Evolutionary conservation across 2,113 vertebrate genomes (phyloP).

Genomic region (Lepus americanus): DNA sequence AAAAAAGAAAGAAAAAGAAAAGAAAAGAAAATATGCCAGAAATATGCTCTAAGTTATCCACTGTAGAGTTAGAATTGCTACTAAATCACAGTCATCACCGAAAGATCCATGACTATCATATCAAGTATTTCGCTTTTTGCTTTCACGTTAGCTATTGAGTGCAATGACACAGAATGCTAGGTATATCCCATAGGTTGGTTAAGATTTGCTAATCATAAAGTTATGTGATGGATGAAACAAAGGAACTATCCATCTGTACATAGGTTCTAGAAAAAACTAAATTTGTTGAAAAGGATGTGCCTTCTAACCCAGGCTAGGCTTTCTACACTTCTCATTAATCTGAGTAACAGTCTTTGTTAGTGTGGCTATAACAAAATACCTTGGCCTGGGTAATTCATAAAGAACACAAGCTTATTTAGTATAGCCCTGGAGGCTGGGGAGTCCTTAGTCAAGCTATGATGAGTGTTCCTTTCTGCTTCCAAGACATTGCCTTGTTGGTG

Average conservation of each 20-base stretch:
- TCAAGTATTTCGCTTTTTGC: neutral
- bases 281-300: neutral
- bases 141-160: neutral
- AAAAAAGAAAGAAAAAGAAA: no score
- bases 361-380: neutral
- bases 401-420: neutral
- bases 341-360: slow-evolving; percentile 55
- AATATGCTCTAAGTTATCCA: neutral
- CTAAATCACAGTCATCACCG: neutral
- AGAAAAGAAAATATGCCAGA: neutral
- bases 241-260: neutral
- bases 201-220: neutral
- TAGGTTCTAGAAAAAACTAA: slow-evolving; percentile 9
- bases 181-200: rapidly evolving
- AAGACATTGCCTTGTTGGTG: neutral
- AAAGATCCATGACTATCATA: neutral
- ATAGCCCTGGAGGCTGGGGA: neutral
- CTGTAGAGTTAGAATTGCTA: neutral
- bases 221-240: neutral
- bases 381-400: neutral
- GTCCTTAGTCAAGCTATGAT: no score
- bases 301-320: slow-evolving; percentile 35
- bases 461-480: neutral
- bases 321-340: slow-evolving; percentile 57
- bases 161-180: neutral